These are phyloP conservation scores for Serrognathus titanus DNA, from an alignment of 2,888 invertebrate species.

Conservation along the genomic window DNA sequence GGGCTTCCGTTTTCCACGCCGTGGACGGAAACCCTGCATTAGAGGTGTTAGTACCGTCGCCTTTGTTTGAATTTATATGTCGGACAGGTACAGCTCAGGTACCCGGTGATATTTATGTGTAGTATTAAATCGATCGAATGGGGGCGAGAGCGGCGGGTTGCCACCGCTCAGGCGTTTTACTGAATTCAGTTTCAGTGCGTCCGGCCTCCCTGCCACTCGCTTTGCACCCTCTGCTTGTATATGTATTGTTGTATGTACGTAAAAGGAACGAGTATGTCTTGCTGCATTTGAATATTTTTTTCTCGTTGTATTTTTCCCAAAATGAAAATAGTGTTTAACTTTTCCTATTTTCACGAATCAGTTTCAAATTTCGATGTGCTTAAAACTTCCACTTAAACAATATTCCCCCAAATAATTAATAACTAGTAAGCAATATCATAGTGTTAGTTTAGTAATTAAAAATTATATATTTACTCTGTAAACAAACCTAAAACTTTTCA, in stretches of 20 bases:
- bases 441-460: too few species aligned
- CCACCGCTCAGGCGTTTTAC: constrained; percentile 22
- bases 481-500: too few species aligned
- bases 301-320: too few species aligned
- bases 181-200: constrained; percentile 38
- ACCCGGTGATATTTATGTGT: constrained; percentile 8
- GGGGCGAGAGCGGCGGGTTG: constrained; percentile 18
- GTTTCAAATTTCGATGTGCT: too few species aligned
- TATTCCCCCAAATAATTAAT: too few species aligned
- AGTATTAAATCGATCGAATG: constrained; percentile 15
- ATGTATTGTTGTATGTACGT: constrained; percentile 15
- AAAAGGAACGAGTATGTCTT: constrained; percentile 1
- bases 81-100: neutral
- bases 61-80: constrained; percentile 1
- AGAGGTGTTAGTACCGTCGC: neutral
- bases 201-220: constrained; percentile 35
- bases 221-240: constrained; percentile 30
- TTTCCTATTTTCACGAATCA: too few species aligned
- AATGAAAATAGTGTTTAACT: too few species aligned
- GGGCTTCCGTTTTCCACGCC: neutral
- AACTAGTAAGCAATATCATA: too few species aligned
- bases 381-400: too few species aligned
- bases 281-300: too few species aligned
- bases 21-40: neutral
- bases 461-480: too few species aligned